These are phyloP conservation scores for Ceratina australensis DNA, from an alignment of 1,140 invertebrate genomes.

Conservation along the genomic window DNA sequence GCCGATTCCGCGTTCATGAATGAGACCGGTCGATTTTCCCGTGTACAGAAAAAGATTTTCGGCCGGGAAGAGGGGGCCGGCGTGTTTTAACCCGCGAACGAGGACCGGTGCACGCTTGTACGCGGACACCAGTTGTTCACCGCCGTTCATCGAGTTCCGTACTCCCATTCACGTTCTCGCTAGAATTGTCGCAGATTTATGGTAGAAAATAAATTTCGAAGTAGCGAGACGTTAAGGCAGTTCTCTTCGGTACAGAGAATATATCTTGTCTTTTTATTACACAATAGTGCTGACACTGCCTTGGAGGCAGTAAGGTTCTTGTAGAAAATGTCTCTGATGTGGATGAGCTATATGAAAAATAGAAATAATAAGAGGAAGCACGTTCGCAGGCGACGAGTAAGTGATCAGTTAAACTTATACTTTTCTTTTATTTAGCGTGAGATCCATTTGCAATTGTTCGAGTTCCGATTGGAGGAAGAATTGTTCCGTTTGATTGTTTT, in stretches of 20 bases:
- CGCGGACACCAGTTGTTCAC: slow-evolving; percentile 40
- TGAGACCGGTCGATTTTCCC: slow-evolving; percentile 34
- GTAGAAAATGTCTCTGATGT: slow-evolving; percentile 69
- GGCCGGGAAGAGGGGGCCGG: background rate
- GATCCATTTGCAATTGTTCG: too few relatives aligned
- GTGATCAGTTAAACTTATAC: slow-evolving; percentile 29
- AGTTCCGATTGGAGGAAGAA: too few relatives aligned
- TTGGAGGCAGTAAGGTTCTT: background rate
- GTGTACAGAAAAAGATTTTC: slow-evolving; percentile 21
- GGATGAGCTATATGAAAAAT: slow-evolving; percentile 73
- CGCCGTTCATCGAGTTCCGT: slow-evolving; percentile 29
- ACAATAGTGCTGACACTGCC: background rate
- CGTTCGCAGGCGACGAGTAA: slow-evolving; percentile 61
- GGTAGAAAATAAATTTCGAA: too few relatives aligned
- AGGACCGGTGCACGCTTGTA: slow-evolving; percentile 21
- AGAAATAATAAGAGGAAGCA: slow-evolving; percentile 66
- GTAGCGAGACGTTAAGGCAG: too few relatives aligned
- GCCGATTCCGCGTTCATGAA: slow-evolving; percentile 34
- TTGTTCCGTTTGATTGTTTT: too few relatives aligned
- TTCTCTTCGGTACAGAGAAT: background rate
- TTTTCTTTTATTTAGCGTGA: too few relatives aligned
- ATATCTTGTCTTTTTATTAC: background rate
- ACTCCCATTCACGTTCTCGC: background rate
- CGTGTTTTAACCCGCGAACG: slow-evolving; percentile 43
- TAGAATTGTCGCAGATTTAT: background rate